A percentile compares a stretch with the other conserved stretches of the same genome.
phyloP scores from a whole-genome alignment of 2,888 invertebrate species.

The Fragum whitleyi region DNA sequence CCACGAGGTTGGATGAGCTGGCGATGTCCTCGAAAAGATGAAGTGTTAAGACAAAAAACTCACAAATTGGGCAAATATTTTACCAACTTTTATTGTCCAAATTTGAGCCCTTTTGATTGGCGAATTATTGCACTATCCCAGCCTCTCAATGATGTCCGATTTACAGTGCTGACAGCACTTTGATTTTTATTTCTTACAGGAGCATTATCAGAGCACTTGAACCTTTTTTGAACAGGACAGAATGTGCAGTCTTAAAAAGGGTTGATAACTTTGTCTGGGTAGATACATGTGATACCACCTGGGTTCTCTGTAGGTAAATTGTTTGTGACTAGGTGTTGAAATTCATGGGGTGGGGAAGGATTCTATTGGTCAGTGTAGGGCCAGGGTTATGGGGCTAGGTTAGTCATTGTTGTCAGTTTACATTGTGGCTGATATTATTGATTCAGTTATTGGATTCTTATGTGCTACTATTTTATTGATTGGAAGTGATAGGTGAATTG shows the following conservation, averaged over 20 bases:
- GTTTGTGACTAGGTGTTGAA: conserved; percentile 1
- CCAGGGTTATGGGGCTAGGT: background rate
- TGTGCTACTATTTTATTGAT: background rate
- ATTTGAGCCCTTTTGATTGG: too few relatives aligned
- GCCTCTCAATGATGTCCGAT: too few relatives aligned
- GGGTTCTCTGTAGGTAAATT: background rate
- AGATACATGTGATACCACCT: background rate
- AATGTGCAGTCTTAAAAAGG: background rate
- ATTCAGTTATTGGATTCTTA: background rate
- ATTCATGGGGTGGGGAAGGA: background rate
- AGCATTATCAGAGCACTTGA: too few relatives aligned
- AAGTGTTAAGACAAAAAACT: too few relatives aligned
- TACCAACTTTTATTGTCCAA: too few relatives aligned
- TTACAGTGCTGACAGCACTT: too few relatives aligned
- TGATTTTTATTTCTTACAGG: too few relatives aligned
- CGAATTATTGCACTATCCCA: too few relatives aligned
- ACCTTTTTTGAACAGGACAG: too few relatives aligned
- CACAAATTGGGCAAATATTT: too few relatives aligned
- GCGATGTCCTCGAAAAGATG: too few relatives aligned
- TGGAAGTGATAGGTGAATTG: background rate
- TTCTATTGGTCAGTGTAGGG: background rate
- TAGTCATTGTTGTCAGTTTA: background rate
- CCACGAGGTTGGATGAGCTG: too few relatives aligned
- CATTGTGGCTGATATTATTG: background rate
- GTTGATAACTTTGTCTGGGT: background rate